phyloP scores from a whole-genome alignment of 92 coral and sea anemone genomes.

The Chrysogorgia sp. region DNA sequence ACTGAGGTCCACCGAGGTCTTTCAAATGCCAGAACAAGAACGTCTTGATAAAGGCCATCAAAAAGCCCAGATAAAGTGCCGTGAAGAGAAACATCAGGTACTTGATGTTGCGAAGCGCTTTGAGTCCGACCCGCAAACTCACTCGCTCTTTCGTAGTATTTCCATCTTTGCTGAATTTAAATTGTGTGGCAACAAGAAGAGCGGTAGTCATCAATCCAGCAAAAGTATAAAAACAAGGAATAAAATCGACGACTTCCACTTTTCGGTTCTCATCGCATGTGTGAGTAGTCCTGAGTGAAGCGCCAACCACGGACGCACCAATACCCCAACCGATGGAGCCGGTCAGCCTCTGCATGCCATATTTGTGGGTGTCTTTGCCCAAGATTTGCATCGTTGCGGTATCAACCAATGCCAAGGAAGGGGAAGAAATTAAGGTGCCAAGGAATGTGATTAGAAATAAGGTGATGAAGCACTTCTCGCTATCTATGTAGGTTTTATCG shows the following conservation, averaged over 20 bases:
- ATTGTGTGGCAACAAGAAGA: conserved; percentile 79
- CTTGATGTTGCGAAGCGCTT: conserved; percentile 83
- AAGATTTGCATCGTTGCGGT: conserved; percentile 94
- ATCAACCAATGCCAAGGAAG: conserved; percentile 92
- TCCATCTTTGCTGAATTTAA: conserved; percentile 71
- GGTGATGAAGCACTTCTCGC: conserved; percentile 79
- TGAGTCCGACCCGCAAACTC: conserved; percentile 88
- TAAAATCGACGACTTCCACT: conserved; percentile 92
- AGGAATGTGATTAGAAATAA: conserved; percentile 89
- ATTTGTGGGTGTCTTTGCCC: conserved; percentile 90
- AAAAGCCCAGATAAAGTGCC: conserved; percentile 91
- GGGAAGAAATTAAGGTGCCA: conserved; percentile 92
- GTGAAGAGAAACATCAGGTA: conserved; percentile 96
- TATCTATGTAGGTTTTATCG: conserved; percentile 73
- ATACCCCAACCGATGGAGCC: conserved; percentile 99
- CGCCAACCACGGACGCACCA: conserved; percentile 98
- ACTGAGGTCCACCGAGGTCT: conserved; percentile 94
- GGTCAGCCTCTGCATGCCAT: conserved; percentile 97
- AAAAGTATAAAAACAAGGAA: conserved; percentile 95
- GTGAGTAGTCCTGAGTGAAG: conserved; percentile 88
- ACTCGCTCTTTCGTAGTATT: conserved; percentile 71
- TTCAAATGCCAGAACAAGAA: conserved; percentile 97
- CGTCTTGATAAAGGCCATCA: conserved; percentile 98
- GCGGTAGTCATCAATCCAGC: conserved; percentile 90
- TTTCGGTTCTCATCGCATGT: conserved; percentile 81